A percentile compares a stretch with the other conserved stretches of the same genome.
These are phyloP conservation scores for Nephrotoma guestfalica DNA, from an alignment of 2,888 invertebrate genomes.

Conservation along the genomic window DNA sequence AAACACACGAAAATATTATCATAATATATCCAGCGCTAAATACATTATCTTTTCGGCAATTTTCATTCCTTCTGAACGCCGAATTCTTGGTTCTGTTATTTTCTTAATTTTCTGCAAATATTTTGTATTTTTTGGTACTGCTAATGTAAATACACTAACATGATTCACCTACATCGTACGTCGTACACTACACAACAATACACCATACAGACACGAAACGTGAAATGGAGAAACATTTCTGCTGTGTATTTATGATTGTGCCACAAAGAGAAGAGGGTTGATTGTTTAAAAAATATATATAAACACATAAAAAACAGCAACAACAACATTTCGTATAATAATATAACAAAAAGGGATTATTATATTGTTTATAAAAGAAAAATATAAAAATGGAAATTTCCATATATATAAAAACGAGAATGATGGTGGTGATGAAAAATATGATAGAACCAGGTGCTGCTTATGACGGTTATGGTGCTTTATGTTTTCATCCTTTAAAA, in stretches of 20 bases:
- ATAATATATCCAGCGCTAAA: not conserved
- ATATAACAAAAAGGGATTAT: not conserved
- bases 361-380: not conserved
- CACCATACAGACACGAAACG: not conserved
- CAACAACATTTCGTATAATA: not conserved
- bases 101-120: not conserved
- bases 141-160: not conserved
- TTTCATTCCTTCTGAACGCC: not conserved
- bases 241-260: not conserved
- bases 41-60: not conserved
- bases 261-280: not conserved
- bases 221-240: not conserved
- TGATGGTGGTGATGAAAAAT: not conserved
- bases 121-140: not conserved
- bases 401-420: not conserved
- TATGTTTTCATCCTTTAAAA: not conserved
- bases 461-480: not conserved
- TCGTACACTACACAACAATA: not conserved
- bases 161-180: not conserved
- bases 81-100: not conserved
- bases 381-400: not conserved
- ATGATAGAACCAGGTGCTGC: not conserved
- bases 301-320: not conserved
- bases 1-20: not conserved
- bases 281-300: not conserved